Percentiles rank a stretch among this genome's conserved stretches.
These are phyloP conservation scores for Rhaphigaster nebulosa DNA, from an alignment of 2,888 invertebrate species.

Conservation along the genomic window DNA sequence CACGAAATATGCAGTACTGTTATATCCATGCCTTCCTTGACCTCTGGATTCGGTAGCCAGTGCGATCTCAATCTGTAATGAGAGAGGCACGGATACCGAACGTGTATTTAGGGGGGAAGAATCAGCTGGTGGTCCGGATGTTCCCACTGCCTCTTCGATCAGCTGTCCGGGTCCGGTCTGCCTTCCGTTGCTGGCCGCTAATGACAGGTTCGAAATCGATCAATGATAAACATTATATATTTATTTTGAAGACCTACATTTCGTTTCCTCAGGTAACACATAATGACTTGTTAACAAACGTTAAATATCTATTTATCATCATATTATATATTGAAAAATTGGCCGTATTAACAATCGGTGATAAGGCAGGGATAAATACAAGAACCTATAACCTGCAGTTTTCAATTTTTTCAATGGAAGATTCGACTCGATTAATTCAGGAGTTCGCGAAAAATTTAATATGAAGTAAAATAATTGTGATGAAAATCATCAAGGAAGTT, in stretches of 20 bases:
- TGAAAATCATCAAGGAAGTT: too few relatives aligned
- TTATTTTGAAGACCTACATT: not conserved
- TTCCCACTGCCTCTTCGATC: not conserved
- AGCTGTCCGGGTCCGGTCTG: not conserved
- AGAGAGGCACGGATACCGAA: not conserved
- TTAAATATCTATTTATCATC: too few relatives aligned
- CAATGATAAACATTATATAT: not conserved
- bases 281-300: too few relatives aligned
- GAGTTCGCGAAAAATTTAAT: too few relatives aligned
- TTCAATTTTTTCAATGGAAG: too few relatives aligned
- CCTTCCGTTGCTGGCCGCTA: not conserved
- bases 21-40: not conserved
- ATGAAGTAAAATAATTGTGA: too few relatives aligned
- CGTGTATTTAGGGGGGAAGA: not conserved
- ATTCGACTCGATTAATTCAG: too few relatives aligned
- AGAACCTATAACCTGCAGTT: too few relatives aligned
- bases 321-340: too few relatives aligned
- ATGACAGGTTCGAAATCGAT: not conserved
- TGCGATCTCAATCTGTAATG: not conserved
- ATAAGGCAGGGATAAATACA: too few relatives aligned
- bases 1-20: not conserved
- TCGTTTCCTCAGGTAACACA: not conserved
- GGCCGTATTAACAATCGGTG: too few relatives aligned
- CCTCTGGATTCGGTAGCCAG: not conserved
- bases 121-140: constrained; percentile 24